Evolutionary conservation across 2,797 vertebrate genomes (phyloP), one percentile per base, ranked within the genome.

Genomic region (Manis javanica): DNA sequence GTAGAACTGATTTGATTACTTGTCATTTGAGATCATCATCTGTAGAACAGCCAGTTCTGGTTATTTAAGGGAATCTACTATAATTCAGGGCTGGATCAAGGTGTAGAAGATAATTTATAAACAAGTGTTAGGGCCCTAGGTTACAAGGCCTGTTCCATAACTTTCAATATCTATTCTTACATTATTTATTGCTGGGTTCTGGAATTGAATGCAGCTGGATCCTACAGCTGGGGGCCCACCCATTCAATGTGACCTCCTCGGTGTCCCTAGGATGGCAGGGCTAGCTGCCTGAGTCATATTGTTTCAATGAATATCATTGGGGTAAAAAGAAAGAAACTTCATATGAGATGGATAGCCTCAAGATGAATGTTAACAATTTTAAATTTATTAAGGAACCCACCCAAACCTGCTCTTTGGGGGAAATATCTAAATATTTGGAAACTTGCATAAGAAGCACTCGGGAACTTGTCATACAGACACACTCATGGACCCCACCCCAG

Each of bases 1-100:
- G 16, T 23, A 61, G 78, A 89, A 42, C 49, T 84, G 68, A 96
- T 89, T 96, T 97, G 91, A 94, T 96, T 91, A 82, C 15, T 39
- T 96, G 74, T 85, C 95, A 90, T 90, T 93, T 78, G 51, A 94
- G 2, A 69, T 64, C 89, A 42, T 37, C 74, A 77, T 93, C 31
- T 95, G n/a, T 3, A 84, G 42, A 7, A 63, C 0, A 87, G 57
- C 81, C 23, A 93, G 2, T 84, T 83, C 37, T 31, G 61, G 72
- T 19, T 21, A 51, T 79, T 95, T 96, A 64, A 46, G 74, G 19
- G 21, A 88, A 91, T 66, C 37, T 91, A 10, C 83, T 77, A 49
- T 95, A 95, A 96, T 34, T 19, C 4, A 81, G 72, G 19, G 13
- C 31, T 90, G 23, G 37, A 15, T n/a, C 64, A 88, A n/a, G 4